A percentile compares a stretch with the other conserved stretches of the same genome.
These are phyloP conservation scores for Steatornis caripensis DNA, from an alignment of 2,113 vertebrate species.

Conservation along the genomic window DNA sequence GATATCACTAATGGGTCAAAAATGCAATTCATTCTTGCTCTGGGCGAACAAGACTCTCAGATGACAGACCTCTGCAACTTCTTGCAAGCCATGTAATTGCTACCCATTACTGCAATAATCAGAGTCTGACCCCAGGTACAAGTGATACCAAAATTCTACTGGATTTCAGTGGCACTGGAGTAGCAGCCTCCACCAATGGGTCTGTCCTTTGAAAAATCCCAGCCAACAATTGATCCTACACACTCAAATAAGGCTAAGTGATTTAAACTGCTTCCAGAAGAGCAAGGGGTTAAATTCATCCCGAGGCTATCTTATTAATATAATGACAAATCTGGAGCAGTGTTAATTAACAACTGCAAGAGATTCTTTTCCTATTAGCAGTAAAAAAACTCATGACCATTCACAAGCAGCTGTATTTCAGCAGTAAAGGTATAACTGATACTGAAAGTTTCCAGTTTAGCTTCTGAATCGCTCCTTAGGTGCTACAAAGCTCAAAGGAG, in stretches of 20 bases:
- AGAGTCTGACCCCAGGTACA: not conserved
- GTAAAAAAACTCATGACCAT: not conserved
- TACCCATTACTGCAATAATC: not conserved
- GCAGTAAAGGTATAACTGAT: not conserved
- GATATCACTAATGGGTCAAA: slow-evolving; percentile 46
- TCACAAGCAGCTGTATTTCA: slow-evolving; percentile 12
- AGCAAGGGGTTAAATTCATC: slow-evolving; percentile 23
- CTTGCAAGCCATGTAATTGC: slow-evolving; percentile 25
- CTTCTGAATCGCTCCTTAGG: not conserved
- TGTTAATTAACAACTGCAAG: slow-evolving; percentile 35
- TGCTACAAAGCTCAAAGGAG: not conserved
- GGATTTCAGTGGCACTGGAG: not conserved
- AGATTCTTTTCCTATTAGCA: slow-evolving; percentile 31
- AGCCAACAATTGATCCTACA: not conserved
- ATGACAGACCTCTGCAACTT: slow-evolving; percentile 21
- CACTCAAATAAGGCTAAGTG: not conserved
- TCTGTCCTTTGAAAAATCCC: not conserved
- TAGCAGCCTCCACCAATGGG: not conserved
- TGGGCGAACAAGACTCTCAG: slow-evolving; percentile 13
- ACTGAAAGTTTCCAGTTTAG: not conserved
- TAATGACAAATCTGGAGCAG: not conserved
- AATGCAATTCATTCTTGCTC: slow-evolving; percentile 28
- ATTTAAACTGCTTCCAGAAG: not conserved
- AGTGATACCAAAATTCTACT: not conserved
- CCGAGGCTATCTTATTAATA: not conserved